phyloP scores from a whole-genome alignment of 2,113 vertebrate genomes.

The Megalops atlanticus region DNA sequence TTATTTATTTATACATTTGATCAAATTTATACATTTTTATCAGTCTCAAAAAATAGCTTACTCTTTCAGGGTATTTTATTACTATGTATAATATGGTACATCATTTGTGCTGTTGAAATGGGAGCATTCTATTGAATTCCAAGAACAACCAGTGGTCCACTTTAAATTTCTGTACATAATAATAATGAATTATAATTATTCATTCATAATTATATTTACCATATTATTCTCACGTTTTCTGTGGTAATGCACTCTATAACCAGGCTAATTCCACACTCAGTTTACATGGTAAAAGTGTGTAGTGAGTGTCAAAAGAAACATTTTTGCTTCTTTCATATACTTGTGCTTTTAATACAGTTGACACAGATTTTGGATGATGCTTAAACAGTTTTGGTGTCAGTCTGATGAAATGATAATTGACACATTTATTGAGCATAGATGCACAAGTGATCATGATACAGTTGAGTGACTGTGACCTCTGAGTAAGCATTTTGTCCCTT shows the following conservation, averaged over 20 bases:
- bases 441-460: not conserved
- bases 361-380: not conserved
- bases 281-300: not conserved
- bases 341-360: not conserved
- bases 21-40: not conserved
- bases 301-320: not conserved
- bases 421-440: too few species aligned
- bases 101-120: too few species aligned
- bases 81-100: too few species aligned
- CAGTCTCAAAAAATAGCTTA: not conserved
- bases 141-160: too few species aligned
- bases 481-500: not conserved
- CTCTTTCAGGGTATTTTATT: not conserved
- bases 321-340: not conserved
- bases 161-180: too few species aligned
- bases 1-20: too few species aligned
- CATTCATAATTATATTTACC: too few species aligned
- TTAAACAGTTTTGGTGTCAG: not conserved
- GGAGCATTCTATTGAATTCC: too few species aligned
- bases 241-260: not conserved
- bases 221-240: not conserved
- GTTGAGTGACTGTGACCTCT: not conserved
- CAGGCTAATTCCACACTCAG: too few species aligned
- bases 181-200: too few species aligned
- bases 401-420: not conserved